Evolutionary conservation across 2,113 vertebrate genomes (phyloP).

Genomic region (Hiodon alosoides): DNA sequence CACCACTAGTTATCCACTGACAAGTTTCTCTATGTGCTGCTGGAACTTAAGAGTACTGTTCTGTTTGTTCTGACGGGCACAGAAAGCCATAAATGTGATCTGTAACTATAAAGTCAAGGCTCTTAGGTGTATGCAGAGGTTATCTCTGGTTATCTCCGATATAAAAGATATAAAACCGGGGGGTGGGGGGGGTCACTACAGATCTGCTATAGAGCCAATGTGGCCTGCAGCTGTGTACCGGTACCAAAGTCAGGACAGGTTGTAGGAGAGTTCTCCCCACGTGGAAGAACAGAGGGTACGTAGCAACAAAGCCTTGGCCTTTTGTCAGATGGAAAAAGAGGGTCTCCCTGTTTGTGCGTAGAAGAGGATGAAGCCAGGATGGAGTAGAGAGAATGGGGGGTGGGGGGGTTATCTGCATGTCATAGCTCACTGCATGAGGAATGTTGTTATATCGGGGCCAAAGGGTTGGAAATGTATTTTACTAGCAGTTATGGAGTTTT

Average conservation of each 20-base stretch:
- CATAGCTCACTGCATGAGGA: constrained; percentile 68
- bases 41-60: background rate
- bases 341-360: constrained; percentile 11
- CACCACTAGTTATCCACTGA: background rate
- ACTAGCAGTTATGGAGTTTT: constrained; percentile 61
- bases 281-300: background rate
- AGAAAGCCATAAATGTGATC: too few species aligned
- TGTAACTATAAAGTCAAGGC: too few species aligned
- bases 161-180: too few species aligned
- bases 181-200: too few species aligned
- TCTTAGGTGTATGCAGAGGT: too few species aligned
- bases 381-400: constrained; percentile 6
- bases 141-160: too few species aligned
- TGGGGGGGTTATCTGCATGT: constrained; percentile 60
- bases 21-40: background rate
- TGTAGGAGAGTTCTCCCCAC: background rate
- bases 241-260: background rate
- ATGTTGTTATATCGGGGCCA: constrained; percentile 45
- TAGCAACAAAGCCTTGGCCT: constrained; percentile 8
- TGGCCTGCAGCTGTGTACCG: background rate
- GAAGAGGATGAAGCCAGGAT: background rate
- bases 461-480: constrained; percentile 63
- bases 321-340: constrained; percentile 1
- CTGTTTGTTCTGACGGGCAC: constrained; percentile 1
- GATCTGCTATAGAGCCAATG: too few species aligned